Evolutionary conservation across 1,140 invertebrate genomes (phyloP).

Genomic region (Drosophila suzukii): DNA sequence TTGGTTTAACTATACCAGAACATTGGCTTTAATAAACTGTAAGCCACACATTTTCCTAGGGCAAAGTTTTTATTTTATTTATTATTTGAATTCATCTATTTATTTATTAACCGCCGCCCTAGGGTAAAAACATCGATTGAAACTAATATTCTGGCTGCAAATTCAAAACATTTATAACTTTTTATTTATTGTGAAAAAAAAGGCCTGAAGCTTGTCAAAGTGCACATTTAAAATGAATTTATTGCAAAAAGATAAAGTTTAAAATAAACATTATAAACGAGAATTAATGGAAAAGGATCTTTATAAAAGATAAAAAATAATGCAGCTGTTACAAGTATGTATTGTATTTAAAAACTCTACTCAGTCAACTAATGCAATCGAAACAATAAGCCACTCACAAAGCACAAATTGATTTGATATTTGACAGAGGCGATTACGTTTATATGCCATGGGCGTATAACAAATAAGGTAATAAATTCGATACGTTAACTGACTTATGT

Average conservation of each 20-base stretch:
- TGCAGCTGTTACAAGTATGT: not conserved
- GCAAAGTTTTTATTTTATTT: not conserved
- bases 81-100: not conserved
- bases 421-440: conserved; percentile 11
- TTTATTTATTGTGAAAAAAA: not conserved
- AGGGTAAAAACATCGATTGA: not conserved
- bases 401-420: conserved; percentile 13
- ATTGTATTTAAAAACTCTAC: not conserved
- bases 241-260: not conserved
- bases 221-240: not conserved
- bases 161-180: not conserved
- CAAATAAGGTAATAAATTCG: conserved; percentile 29
- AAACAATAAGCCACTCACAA: not conserved
- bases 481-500: conserved; percentile 20
- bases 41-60: no score
- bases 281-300: not conserved
- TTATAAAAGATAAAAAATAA: not conserved
- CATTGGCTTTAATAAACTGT: no score
- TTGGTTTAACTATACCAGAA: no score
- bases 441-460: conserved; percentile 1
- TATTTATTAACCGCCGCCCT: conserved; percentile 6
- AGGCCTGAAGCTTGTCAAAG: not conserved
- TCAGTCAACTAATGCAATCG: not conserved
- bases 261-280: not conserved
- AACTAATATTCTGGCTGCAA: not conserved